A percentile compares a stretch with the other conserved stretches of the same genome.
phyloP scores from a whole-genome alignment of 2,113 vertebrate genomes.

The human region DNA sequence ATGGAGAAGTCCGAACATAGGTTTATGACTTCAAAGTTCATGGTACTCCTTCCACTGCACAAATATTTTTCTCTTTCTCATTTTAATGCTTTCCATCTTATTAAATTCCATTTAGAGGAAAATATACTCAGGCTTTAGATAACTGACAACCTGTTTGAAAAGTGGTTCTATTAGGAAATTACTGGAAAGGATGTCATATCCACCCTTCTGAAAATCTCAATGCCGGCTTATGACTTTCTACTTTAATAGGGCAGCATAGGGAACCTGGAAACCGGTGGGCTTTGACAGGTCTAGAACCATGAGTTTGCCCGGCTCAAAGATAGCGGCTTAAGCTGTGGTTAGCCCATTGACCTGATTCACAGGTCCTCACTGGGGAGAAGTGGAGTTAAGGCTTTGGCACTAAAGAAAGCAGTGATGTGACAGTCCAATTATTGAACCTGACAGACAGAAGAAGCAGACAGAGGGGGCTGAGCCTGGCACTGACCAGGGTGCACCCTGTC shows the following conservation, averaged over 20 bases:
- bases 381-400: constrained; percentile 71
- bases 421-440: constrained; percentile 48
- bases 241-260: constrained; percentile 68
- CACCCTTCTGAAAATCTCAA: background rate
- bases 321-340: constrained; percentile 67
- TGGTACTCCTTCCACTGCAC: accelerated
- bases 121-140: accelerated
- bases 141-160: background rate
- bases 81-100: background rate
- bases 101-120: background rate
- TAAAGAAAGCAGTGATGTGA: constrained; percentile 76
- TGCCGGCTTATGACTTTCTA: constrained; percentile 56
- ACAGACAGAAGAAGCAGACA: background rate
- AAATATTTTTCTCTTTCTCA: background rate
- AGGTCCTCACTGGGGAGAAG: constrained; percentile 73
- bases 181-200: background rate
- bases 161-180: background rate
- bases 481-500: too few species aligned
- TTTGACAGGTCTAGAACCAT: constrained; percentile 69
- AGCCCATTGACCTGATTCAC: constrained; percentile 68
- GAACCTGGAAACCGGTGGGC: constrained; percentile 68
- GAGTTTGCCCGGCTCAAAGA: constrained; percentile 76
- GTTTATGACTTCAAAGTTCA: accelerated
- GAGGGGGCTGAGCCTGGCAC: accelerated
- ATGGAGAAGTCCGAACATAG: accelerated